phyloP scores from a whole-genome alignment of 2,888 invertebrate genomes.

The Acanthosepion pharaonis region DNA sequence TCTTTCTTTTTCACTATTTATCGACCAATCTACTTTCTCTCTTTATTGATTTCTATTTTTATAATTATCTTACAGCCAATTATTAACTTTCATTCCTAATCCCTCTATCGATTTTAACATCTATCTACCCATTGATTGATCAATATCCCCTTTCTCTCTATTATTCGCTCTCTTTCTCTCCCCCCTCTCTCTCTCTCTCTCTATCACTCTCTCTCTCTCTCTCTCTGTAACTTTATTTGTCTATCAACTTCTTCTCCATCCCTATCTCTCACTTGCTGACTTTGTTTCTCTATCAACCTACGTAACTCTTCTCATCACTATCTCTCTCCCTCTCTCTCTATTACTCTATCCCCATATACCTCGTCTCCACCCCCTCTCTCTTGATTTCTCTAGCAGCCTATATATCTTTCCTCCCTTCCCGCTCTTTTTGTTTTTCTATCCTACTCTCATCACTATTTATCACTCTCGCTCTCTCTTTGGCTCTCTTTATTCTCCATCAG shows the following conservation, averaged over 20 bases:
- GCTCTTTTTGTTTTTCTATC: no score
- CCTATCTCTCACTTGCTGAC: neutral
- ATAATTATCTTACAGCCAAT: no score
- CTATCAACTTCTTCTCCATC: neutral
- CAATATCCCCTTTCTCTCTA: no score
- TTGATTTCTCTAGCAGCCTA: neutral
- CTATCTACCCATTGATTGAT: no score
- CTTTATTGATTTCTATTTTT: no score
- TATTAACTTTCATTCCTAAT: no score
- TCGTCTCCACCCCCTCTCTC: neutral
- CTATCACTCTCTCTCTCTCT: neutral
- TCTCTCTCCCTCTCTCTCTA: neutral
- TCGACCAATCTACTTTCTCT: no score
- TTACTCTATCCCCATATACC: neutral
- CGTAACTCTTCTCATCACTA: neutral
- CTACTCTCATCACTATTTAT: neutral
- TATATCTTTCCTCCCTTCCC: no score
- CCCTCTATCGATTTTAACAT: no score
- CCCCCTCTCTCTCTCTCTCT: neutral
- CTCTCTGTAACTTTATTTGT: neutral
- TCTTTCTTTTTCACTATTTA: no score
- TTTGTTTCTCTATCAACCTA: no score
- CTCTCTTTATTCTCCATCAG: neutral
- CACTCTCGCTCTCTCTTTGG: neutral
- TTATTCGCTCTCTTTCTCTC: no score